Evolutionary conservation across 2,113 vertebrate genomes (phyloP).

Genomic region (Hystrix brachyura): DNA sequence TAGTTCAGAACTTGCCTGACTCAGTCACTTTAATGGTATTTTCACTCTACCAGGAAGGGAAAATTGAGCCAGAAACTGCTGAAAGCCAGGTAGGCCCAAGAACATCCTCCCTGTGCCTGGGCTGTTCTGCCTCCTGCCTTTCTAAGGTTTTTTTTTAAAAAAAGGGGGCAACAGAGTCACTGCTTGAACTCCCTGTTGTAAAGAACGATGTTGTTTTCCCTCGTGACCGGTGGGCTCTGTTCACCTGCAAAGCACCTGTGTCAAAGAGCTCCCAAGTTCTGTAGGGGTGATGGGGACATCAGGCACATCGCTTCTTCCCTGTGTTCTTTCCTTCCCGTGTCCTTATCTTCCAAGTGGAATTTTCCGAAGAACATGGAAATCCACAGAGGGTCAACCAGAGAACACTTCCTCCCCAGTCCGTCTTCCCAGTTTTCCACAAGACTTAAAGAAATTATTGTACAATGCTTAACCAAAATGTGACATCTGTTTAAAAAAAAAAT

Average conservation of each 20-base stretch:
- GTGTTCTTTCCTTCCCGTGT: neutral
- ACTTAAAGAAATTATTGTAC: constrained; percentile 36
- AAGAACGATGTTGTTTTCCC: neutral
- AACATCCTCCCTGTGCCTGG: neutral
- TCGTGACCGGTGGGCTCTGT: neutral
- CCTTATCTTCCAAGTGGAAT: constrained; percentile 63
- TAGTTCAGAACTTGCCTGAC: neutral
- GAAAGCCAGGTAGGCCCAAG: constrained; percentile 4
- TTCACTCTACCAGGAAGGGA: constrained; percentile 53
- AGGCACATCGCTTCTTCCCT: neutral
- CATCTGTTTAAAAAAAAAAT: neutral
- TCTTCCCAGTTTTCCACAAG: neutral
- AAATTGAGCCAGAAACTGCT: constrained; percentile 41
- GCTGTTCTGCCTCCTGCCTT: constrained; percentile 39
- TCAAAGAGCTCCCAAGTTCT: neutral
- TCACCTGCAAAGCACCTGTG: too few relatives aligned
- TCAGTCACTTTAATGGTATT: constrained; percentile 53
- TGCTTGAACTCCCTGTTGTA: neutral
- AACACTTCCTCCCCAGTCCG: neutral
- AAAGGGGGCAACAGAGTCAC: neutral
- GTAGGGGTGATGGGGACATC: neutral
- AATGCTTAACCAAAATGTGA: constrained; percentile 3
- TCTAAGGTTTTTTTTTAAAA: neutral
- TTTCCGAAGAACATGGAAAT: constrained; percentile 66
- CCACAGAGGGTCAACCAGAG: constrained; percentile 46